Evolutionary conservation across 2,888 invertebrate species (phyloP).

Genomic region (Apotomis betuletana): DNA sequence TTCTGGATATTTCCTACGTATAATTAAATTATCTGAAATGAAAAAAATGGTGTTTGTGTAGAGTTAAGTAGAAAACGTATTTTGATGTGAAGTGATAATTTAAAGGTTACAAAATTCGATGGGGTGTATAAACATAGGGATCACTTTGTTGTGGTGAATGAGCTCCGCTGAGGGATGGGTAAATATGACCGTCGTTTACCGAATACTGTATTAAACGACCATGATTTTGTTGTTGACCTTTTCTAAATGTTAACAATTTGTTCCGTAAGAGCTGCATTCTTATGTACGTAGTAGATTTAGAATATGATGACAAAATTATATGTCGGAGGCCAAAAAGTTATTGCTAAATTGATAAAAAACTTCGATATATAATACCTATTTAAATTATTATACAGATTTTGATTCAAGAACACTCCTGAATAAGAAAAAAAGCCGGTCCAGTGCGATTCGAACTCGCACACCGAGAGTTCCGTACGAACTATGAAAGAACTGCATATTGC

Average conservation of each 20-base stretch:
- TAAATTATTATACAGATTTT: no score
- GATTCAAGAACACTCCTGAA: no score
- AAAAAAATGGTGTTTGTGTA: no score
- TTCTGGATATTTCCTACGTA: no score
- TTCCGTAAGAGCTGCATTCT: conserved; percentile 20
- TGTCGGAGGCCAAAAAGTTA: no score
- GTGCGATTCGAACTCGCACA: no score
- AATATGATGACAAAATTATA: not conserved
- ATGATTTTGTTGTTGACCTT: conserved; percentile 62
- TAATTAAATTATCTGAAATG: no score
- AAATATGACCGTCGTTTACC: conserved; percentile 58
- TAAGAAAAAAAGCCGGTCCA: no score
- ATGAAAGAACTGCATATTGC: no score
- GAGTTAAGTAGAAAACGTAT: not conserved
- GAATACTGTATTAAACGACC: conserved; percentile 54
- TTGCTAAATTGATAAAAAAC: no score
- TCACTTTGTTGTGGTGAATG: conserved; percentile 57
- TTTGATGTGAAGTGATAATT: conserved; percentile 26
- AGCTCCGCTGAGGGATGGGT: conserved; percentile 52
- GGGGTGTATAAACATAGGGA: conserved; percentile 53
- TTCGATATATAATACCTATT: no score
- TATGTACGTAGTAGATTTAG: not conserved
- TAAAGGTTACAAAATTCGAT: conserved; percentile 57
- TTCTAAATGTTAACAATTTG: conserved; percentile 49
- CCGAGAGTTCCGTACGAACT: no score